Evolutionary conservation across 2,113 vertebrate genomes (phyloP).

Genomic region (Tachycineta bicolor): DNA sequence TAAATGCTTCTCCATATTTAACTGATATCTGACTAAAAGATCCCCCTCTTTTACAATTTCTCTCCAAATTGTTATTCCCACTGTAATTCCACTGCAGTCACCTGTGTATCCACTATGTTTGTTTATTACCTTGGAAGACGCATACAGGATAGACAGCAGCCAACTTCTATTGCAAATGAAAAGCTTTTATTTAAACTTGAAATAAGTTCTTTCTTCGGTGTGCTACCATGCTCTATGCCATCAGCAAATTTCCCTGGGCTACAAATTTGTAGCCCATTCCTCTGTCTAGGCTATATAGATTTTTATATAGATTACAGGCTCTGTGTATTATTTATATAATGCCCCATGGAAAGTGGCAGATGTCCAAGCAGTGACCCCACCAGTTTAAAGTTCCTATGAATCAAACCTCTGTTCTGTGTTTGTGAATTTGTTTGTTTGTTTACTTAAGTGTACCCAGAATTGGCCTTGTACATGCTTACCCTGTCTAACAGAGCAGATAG

Average conservation of each 20-base stretch:
- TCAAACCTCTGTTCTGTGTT: conserved; percentile 67
- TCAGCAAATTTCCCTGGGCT: conserved; percentile 40
- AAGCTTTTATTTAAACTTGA: conserved; percentile 48
- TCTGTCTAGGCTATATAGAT: conserved; percentile 39
- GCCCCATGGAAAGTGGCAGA: conserved; percentile 39
- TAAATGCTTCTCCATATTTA: conserved; percentile 40
- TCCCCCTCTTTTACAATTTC: conserved; percentile 16
- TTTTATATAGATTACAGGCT: conserved; percentile 53
- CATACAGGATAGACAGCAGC: background rate
- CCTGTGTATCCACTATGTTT: background rate
- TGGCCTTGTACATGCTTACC: conserved; percentile 8
- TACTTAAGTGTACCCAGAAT: conserved; percentile 34
- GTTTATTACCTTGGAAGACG: conserved; percentile 30
- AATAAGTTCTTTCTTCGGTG: conserved; percentile 12
- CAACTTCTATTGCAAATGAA: conserved; percentile 7
- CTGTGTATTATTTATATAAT: conserved; percentile 21
- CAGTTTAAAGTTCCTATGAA: conserved; percentile 43
- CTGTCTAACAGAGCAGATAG: background rate
- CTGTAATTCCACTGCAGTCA: conserved; percentile 20
- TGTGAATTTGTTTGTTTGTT: conserved; percentile 66
- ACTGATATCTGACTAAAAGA: conserved; percentile 38
- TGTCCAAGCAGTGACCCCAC: conserved; percentile 51
- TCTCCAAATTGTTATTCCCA: conserved; percentile 36
- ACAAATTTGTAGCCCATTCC: conserved; percentile 50
- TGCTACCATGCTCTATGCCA: background rate